These are phyloP conservation scores for Chloroclysta siterata DNA, from an alignment of 2,888 invertebrate species.

Conservation along the genomic window DNA sequence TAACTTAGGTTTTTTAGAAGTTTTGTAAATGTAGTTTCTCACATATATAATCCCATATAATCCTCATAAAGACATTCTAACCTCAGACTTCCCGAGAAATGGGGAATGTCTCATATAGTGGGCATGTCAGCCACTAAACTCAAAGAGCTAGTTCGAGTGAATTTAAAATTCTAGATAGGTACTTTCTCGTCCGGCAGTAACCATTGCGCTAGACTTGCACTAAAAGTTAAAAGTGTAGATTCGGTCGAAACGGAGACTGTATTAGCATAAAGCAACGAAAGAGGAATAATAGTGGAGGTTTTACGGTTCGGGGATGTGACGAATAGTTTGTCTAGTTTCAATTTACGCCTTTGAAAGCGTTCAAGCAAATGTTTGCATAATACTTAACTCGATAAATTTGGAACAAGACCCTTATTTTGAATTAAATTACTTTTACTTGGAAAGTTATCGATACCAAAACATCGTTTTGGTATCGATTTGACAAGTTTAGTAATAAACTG, in stretches of 20 bases:
- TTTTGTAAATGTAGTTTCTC: too few relatives aligned
- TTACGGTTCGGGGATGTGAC: conserved; percentile 33
- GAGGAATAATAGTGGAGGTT: conserved; percentile 42
- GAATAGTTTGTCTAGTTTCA: conserved; percentile 41
- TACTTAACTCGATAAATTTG: conserved; percentile 2
- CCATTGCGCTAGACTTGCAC: conserved; percentile 44
- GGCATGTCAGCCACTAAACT: conserved; percentile 35
- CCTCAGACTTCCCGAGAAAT: conserved; percentile 8
- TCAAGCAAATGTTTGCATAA: conserved; percentile 22
- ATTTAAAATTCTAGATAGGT: conserved; percentile 55
- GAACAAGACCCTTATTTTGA: neutral
- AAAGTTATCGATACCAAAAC: too few relatives aligned
- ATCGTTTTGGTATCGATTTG: neutral
- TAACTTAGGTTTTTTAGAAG: too few relatives aligned
- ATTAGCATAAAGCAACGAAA: conserved; percentile 45
- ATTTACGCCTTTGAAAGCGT: conserved; percentile 25
- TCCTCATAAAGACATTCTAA: too few relatives aligned
- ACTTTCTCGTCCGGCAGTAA: conserved; percentile 42
- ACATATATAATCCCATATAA: too few relatives aligned
- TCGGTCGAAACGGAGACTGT: conserved; percentile 40
- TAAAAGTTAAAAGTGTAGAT: conserved; percentile 50
- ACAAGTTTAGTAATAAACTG: neutral
- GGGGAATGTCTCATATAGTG: conserved; percentile 6
- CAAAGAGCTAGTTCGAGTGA: conserved; percentile 46
- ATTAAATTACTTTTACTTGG: neutral